Conservation (phyloP, 2,113 vertebrate species). For the Atherinomorus stipes region DNA sequence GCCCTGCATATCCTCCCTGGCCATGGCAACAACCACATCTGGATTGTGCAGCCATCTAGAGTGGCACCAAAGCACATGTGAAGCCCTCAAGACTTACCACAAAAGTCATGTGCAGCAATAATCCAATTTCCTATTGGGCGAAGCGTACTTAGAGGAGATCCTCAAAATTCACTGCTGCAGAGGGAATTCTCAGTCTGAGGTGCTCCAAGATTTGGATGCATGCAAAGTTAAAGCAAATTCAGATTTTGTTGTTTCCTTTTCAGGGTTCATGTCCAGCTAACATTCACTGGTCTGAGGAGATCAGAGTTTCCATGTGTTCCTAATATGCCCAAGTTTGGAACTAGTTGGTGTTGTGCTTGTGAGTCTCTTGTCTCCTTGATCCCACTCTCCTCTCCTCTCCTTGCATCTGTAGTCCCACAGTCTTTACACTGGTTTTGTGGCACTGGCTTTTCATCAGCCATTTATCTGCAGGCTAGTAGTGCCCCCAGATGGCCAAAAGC, state of each 20-base stretch:
- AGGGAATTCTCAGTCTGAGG: slow-evolving; percentile 33
- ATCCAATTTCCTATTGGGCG: slow-evolving; percentile 40
- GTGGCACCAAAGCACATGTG: slow-evolving; percentile 56
- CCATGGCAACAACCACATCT: slow-evolving; percentile 84
- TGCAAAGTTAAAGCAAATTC: slow-evolving; percentile 38
- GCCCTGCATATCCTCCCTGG: slow-evolving; percentile 79
- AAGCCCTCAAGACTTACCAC: slow-evolving; percentile 58
- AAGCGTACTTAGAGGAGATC: slow-evolving; percentile 42
- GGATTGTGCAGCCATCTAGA: slow-evolving; percentile 71
- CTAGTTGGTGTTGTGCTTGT: slow-evolving; percentile 42
- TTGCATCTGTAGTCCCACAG: slow-evolving; percentile 50
- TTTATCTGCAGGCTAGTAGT: slow-evolving; percentile 72
- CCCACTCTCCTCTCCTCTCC: slow-evolving; percentile 51
- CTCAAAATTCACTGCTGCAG: slow-evolving; percentile 50
- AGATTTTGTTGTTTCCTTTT: slow-evolving; percentile 17
- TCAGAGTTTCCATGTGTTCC: slow-evolving; percentile 20
- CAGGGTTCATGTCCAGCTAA: slow-evolving; percentile 11
- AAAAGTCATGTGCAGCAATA: slow-evolving; percentile 61
- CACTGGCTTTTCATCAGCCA: slow-evolving; percentile 34
- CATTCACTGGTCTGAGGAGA: slow-evolving; percentile 15
- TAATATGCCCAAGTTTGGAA: slow-evolving; percentile 53
- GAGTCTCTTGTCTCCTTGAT: slow-evolving; percentile 59
- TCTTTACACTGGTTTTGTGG: slow-evolving; percentile 55
- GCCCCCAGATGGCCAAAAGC: slow-evolving; percentile 75
- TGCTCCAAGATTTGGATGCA: slow-evolving; percentile 44